Evolutionary conservation across 2,888 invertebrate genomes (phyloP).

Genomic region (Allolobophora icterica): DNA sequence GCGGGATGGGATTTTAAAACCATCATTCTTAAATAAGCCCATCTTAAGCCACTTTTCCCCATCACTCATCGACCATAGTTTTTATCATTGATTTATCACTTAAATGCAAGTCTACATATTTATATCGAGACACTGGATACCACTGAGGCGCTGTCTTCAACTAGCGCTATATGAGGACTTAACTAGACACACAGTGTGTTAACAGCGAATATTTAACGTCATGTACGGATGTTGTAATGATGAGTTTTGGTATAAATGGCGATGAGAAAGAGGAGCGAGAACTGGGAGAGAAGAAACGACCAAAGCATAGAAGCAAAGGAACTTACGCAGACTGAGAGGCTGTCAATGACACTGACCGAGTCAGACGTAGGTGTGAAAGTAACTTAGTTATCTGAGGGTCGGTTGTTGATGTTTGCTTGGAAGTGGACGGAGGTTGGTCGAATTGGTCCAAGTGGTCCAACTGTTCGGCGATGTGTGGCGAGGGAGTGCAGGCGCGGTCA

Average conservation of each 20-base stretch:
- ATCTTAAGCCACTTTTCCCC: not conserved
- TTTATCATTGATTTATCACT: not conserved
- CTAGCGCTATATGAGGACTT: not conserved
- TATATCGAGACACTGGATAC: too few species aligned
- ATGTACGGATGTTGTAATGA: not conserved
- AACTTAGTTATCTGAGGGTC: not conserved
- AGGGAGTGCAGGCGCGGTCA: slow-evolving; percentile 51
- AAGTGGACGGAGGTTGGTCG: slow-evolving; percentile 60
- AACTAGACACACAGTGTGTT: not conserved
- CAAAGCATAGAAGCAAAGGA: not conserved
- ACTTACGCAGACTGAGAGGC: not conserved
- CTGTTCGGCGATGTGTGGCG: slow-evolving; percentile 57
- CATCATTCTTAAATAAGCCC: too few species aligned
- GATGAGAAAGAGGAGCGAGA: too few species aligned
- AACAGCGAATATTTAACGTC: not conserved
- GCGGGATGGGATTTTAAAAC: too few species aligned
- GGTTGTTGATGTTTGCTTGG: not conserved
- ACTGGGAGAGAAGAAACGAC: not conserved
- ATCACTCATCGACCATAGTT: not conserved
- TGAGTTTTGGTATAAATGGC: not conserved
- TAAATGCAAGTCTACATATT: not conserved
- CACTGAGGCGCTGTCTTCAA: not conserved
- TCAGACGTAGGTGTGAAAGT: too few species aligned
- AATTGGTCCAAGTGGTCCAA: slow-evolving; percentile 56
- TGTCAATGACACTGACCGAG: too few species aligned